Evolutionary conservation across 23 tunicate species (phyloP).

Genomic region (Botrylloides violaceus): DNA sequence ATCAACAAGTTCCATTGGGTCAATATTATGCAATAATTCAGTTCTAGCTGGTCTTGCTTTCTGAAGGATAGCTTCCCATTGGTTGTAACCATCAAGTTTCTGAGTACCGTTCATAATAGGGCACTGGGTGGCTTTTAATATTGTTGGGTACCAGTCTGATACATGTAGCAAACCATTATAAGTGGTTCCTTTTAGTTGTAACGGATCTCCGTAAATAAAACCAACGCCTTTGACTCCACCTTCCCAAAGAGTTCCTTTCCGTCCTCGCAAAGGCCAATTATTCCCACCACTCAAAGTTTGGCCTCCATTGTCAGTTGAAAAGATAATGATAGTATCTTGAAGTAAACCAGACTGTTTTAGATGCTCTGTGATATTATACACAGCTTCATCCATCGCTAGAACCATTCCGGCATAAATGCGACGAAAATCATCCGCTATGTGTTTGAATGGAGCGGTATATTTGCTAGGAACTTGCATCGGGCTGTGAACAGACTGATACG

Average conservation of each 20-base stretch:
- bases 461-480: constrained; percentile 73
- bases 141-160: constrained; percentile 92
- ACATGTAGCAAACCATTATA: constrained; percentile 66
- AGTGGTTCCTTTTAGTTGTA: constrained; percentile 18
- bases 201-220: constrained; percentile 53
- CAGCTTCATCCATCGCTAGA: constrained; percentile 66
- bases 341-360: constrained; percentile 34
- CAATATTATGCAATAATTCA: constrained; percentile 70
- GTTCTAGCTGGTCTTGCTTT: constrained; percentile 33
- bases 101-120: constrained; percentile 38
- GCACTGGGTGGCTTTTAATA: constrained; percentile 51
- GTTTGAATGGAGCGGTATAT: constrained; percentile 43
- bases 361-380: constrained; percentile 49
- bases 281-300: constrained; percentile 80
- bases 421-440: constrained; percentile 21
- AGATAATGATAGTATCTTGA: constrained; percentile 56
- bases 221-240: constrained; percentile 87
- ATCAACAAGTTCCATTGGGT: constrained; percentile 24
- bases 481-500: constrained; percentile 78
- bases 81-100: constrained; percentile 59
- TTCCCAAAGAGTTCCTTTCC: constrained; percentile 79
- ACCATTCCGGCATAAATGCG: constrained; percentile 72
- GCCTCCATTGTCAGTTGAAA: constrained; percentile 86
- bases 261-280: constrained; percentile 76
- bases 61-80: constrained; percentile 56